A percentile compares a stretch with the other conserved stretches of the same genome.
phyloP scores from a whole-genome alignment of 2,797 vertebrate genomes.

The Microctenopoma lineatum region DNA sequence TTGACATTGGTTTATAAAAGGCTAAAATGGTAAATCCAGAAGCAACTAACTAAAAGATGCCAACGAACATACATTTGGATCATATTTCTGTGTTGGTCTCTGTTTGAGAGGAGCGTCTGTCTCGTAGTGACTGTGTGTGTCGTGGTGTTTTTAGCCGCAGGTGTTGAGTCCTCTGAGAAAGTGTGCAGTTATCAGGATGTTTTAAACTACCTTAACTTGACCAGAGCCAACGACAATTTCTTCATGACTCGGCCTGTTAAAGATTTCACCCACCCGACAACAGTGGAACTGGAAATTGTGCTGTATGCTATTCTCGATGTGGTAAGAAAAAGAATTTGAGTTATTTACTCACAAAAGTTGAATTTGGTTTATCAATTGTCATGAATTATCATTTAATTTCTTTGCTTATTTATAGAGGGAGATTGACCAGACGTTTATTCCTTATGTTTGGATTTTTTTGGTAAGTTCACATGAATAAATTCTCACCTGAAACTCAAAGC shows the following conservation, averaged over 20 bases:
- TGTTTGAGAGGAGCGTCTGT: too few species aligned
- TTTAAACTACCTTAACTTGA: slow-evolving; percentile 65
- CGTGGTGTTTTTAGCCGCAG: neutral
- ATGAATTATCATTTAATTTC: neutral
- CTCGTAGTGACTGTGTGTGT: neutral
- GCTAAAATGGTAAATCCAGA: too few species aligned
- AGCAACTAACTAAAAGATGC: too few species aligned
- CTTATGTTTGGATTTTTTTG: slow-evolving; percentile 59
- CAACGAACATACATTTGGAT: too few species aligned
- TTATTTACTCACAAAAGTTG: too few species aligned
- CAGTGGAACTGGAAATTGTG: slow-evolving; percentile 39
- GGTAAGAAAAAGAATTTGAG: slow-evolving; percentile 29
- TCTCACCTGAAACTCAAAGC: neutral
- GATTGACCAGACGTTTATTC: slow-evolving; percentile 65
- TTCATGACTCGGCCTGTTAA: slow-evolving; percentile 61
- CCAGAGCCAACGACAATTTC: slow-evolving; percentile 59
- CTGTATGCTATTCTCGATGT: slow-evolving; percentile 66
- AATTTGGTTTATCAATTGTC: too few species aligned
- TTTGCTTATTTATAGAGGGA: slow-evolving; percentile 53
- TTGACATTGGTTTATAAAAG: too few species aligned
- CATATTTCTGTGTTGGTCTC: too few species aligned
- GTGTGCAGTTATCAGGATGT: slow-evolving; percentile 68
- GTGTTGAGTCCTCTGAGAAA: slow-evolving; percentile 4
- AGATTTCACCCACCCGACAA: slow-evolving; percentile 56
- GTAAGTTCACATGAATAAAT: slow-evolving; percentile 42